These are phyloP conservation scores for Castor canadensis DNA, from an alignment of 2,113 vertebrate genomes.

Conservation along the genomic window DNA sequence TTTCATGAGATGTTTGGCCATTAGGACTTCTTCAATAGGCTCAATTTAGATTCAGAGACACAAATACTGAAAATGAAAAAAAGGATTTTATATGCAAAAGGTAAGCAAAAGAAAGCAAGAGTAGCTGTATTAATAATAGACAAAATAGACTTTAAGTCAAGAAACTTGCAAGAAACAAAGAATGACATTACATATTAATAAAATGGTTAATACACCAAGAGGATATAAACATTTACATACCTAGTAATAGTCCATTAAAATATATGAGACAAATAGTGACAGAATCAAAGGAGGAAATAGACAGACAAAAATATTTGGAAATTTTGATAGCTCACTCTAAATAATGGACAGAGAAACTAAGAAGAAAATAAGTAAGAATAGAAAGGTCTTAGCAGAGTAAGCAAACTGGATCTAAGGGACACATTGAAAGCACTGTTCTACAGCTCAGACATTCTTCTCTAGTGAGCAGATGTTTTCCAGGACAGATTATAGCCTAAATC, in stretches of 20 bases:
- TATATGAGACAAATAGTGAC: not conserved
- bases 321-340: not conserved
- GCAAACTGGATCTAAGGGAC: not conserved
- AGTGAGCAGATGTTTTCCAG: too few species aligned
- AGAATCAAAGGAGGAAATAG: not conserved
- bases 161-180: not conserved
- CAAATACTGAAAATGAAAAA: not conserved
- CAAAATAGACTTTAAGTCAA: not conserved
- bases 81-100: not conserved
- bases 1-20: too few species aligned
- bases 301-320: not conserved
- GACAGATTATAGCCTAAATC: not conserved
- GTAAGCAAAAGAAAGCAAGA: not conserved
- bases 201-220: not conserved
- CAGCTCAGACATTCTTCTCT: not conserved
- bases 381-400: not conserved
- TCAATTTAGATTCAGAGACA: not conserved
- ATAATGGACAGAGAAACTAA: not conserved
- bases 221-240: not conserved
- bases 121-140: not conserved
- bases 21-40: too few species aligned
- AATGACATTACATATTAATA: not conserved
- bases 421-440: not conserved
- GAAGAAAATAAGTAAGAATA: not conserved
- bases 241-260: not conserved